Evolutionary conservation across 2,888 invertebrate genomes (phyloP).

Genomic region (Nowickia ferox): DNA sequence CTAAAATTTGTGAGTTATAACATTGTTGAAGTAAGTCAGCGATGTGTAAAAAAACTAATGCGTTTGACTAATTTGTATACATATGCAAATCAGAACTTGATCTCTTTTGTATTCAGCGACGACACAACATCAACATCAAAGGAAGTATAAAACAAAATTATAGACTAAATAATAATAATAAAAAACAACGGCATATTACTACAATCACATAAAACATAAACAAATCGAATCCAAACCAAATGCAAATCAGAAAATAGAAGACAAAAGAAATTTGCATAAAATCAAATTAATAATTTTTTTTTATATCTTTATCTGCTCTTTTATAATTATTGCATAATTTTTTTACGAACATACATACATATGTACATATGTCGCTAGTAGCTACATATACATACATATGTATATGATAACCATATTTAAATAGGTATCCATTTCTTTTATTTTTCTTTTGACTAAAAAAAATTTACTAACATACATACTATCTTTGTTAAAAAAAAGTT

Average conservation of each 20-base stretch:
- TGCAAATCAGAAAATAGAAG: conserved; percentile 4
- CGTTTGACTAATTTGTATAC: conserved; percentile 15
- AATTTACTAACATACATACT: no score
- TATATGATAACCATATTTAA: background rate
- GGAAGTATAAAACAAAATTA: conserved; percentile 10
- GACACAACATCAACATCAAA: conserved; percentile 8
- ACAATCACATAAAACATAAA: conserved; percentile 58
- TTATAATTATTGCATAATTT: conserved; percentile 52
- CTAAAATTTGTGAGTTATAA: no score
- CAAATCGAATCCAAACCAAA: conserved; percentile 36
- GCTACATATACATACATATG: background rate
- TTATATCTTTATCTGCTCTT: conserved; percentile 7
- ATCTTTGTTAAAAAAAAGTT: conserved; percentile 5
- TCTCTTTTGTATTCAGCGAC: background rate
- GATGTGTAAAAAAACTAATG: no score
- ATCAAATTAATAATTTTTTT: conserved; percentile 47
- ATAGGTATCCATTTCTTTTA: background rate
- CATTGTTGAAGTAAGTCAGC: no score
- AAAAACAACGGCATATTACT: conserved; percentile 56
- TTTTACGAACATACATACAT: background rate
- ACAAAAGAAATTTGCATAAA: conserved; percentile 63
- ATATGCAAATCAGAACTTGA: conserved; percentile 32
- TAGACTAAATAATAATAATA: conserved; percentile 1
- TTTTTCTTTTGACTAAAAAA: conserved; percentile 15
- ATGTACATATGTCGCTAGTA: background rate